A percentile compares a stretch with the other conserved stretches of the same genome.
Conservation (phyloP, 2,888 invertebrate species). For the Neoascia interrupta region DNA sequence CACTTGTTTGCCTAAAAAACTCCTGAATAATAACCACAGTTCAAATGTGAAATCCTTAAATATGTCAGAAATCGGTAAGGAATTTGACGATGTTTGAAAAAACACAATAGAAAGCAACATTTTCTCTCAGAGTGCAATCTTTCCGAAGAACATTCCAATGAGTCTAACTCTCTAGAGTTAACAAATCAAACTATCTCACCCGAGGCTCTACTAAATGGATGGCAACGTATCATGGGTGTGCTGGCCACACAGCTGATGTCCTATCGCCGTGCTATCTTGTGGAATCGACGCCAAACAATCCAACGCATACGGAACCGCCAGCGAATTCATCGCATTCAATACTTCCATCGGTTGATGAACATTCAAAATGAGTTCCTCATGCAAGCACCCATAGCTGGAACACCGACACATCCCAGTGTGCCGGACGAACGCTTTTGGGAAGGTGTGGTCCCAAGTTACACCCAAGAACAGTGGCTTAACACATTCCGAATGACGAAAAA, state of each 20-base stretch:
- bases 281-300: constrained; percentile 73
- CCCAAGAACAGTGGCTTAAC: constrained; percentile 74
- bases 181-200: too few species aligned
- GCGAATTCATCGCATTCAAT: constrained; percentile 73
- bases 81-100: too few species aligned
- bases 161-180: too few species aligned
- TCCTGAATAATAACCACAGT: not conserved
- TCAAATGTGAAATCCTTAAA: constrained; percentile 15
- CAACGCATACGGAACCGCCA: constrained; percentile 73
- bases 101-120: too few species aligned
- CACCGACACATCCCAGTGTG: not conserved
- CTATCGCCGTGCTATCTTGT: constrained; percentile 74
- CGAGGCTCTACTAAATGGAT: constrained; percentile 12
- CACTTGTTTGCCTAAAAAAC: constrained; percentile 1
- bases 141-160: constrained; percentile 26
- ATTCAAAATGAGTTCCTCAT: constrained; percentile 75
- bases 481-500: constrained; percentile 75
- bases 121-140: too few species aligned
- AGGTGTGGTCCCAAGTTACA: constrained; percentile 69
- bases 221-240: constrained; percentile 67
- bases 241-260: constrained; percentile 73
- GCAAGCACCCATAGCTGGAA: constrained; percentile 71
- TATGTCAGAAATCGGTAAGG: constrained; percentile 41
- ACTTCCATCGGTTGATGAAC: constrained; percentile 74
- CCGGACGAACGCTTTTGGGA: constrained; percentile 70